Percentiles rank a stretch among this genome's conserved stretches.
Conservation (phyloP, 2,113 vertebrate genomes). For the Ibidorhyncha struthersii region DNA sequence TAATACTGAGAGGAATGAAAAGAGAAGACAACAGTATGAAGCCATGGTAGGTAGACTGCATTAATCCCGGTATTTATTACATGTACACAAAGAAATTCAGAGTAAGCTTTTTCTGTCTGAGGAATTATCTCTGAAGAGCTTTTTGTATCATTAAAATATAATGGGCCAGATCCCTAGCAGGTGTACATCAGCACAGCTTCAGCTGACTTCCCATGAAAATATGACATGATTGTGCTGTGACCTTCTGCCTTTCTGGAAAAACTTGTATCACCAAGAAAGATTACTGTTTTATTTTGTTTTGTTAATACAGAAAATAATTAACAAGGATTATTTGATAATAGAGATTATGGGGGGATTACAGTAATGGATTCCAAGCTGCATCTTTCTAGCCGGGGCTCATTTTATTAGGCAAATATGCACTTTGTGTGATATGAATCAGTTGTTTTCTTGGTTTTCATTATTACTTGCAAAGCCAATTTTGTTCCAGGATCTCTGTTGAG, state of each 20-base stretch:
- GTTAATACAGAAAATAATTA: background rate
- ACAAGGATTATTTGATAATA: background rate
- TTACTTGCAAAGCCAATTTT: background rate
- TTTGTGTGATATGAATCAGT: background rate
- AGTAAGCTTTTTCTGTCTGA: background rate
- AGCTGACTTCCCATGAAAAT: background rate
- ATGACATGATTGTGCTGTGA: background rate
- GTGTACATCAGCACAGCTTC: background rate
- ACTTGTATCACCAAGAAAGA: background rate
- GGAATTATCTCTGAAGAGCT: background rate
- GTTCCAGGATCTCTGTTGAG: background rate
- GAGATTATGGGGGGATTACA: background rate
- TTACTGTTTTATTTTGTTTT: background rate
- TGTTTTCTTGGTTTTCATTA: background rate
- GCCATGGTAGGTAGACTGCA: constrained; percentile 72
- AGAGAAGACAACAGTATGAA: constrained; percentile 53
- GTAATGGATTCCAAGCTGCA: background rate
- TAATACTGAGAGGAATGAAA: constrained; percentile 69
- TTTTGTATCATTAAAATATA: background rate
- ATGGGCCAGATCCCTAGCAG: background rate
- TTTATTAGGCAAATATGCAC: background rate
- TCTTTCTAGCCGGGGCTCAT: background rate
- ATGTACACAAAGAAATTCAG: background rate
- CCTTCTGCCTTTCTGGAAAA: background rate
- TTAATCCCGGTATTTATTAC: background rate